Conservation (phyloP, 2,888 invertebrate genomes). For the Autographa pulchrina region DNA sequence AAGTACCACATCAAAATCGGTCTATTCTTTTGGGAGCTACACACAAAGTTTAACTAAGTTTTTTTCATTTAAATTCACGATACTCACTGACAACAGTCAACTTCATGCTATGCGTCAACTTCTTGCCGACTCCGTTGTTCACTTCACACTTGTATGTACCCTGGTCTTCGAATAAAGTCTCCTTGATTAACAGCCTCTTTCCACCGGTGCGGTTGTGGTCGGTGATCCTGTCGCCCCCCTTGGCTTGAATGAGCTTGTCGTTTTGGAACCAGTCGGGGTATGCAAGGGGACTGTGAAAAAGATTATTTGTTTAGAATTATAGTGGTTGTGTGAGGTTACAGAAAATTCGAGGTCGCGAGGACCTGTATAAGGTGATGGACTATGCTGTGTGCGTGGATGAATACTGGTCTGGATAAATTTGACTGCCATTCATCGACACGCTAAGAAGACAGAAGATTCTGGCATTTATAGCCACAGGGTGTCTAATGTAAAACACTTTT, state of each 20-base stretch:
- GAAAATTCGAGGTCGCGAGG: too few species aligned
- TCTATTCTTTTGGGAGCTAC: too few species aligned
- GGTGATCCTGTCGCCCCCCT: constrained; percentile 71
- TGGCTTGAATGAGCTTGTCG: constrained; percentile 65
- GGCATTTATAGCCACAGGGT: too few species aligned
- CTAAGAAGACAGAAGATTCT: too few species aligned
- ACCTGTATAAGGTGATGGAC: too few species aligned
- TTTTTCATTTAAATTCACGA: not conserved
- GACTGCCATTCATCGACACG: too few species aligned
- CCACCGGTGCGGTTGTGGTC: constrained; percentile 79
- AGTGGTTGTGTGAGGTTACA: too few species aligned
- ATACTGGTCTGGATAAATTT: too few species aligned
- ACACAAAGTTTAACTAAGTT: too few species aligned
- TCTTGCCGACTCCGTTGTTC: constrained; percentile 73
- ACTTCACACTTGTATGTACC: constrained; percentile 78
- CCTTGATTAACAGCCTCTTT: constrained; percentile 78
- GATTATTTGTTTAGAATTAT: not conserved
- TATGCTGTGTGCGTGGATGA: too few species aligned
- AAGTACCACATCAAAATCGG: too few species aligned
- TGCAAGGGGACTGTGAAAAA: constrained; percentile 73
- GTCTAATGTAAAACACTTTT: too few species aligned
- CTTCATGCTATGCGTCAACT: constrained; percentile 71
- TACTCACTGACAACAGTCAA: constrained; percentile 80
- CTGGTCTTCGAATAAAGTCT: constrained; percentile 71
- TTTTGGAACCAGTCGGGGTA: constrained; percentile 80